phyloP scores from a whole-genome alignment of 2,888 invertebrate species.

The Apodemia duryi region DNA sequence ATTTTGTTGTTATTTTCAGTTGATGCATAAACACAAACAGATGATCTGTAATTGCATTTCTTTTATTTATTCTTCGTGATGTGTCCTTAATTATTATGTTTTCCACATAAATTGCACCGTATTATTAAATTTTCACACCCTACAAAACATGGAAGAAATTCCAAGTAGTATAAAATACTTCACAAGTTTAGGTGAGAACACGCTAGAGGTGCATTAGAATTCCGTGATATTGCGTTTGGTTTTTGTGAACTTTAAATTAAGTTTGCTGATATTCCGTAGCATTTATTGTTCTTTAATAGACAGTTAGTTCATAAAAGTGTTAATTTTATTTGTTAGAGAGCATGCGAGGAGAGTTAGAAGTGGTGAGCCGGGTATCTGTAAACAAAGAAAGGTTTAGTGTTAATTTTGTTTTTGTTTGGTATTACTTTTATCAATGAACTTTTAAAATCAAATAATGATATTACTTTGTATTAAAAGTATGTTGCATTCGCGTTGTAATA shows the following conservation, averaged over 20 bases:
- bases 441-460: too few species aligned
- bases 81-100: conserved; percentile 25
- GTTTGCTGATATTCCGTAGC: background rate
- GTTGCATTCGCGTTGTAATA: too few species aligned
- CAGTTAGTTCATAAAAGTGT: conserved; percentile 23
- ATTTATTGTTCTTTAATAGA: background rate
- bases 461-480: too few species aligned
- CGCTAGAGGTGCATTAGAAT: conserved; percentile 6
- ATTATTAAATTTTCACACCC: conserved; percentile 33
- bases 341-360: conserved; percentile 43
- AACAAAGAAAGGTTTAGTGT: conserved; percentile 66
- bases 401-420: conserved; percentile 55
- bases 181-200: conserved; percentile 7
- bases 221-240: background rate
- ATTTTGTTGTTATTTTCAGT: too few species aligned
- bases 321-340: conserved; percentile 24
- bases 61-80: too few species aligned
- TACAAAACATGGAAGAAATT: conserved; percentile 1
- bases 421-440: too few species aligned
- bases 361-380: conserved; percentile 55
- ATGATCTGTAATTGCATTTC: too few species aligned
- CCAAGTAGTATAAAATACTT: background rate
- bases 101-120: conserved; percentile 44
- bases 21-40: too few species aligned
- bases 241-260: background rate